These are phyloP conservation scores for Acleris sparsana DNA, from an alignment of 2,888 invertebrate species.

Conservation along the genomic window DNA sequence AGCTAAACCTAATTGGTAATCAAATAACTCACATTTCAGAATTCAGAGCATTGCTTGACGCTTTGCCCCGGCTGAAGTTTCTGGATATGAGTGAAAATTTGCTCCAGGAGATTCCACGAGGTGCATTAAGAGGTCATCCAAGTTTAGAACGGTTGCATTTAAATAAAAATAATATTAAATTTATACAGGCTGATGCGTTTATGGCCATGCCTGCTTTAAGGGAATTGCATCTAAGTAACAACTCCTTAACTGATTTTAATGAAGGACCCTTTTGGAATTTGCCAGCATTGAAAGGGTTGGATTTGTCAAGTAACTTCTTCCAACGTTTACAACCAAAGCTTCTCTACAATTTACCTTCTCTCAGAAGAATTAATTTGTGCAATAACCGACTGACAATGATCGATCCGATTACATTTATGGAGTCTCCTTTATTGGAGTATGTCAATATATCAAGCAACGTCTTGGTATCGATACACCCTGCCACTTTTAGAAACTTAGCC, in stretches of 20 bases:
- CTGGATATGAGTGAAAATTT: constrained; percentile 91
- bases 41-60: constrained; percentile 88
- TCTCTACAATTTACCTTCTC: constrained; percentile 89
- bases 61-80: constrained; percentile 89
- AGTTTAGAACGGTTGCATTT: constrained; percentile 91
- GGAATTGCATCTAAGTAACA: constrained; percentile 92
- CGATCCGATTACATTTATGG: constrained; percentile 89
- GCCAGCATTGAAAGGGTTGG: constrained; percentile 92
- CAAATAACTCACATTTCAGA: constrained; percentile 90
- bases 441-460: constrained; percentile 91
- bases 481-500: constrained; percentile 89
- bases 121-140: constrained; percentile 90
- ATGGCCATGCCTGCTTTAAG: constrained; percentile 92
- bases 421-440: constrained; percentile 89
- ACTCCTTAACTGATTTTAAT: constrained; percentile 89
- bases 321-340: constrained; percentile 87
- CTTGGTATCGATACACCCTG: constrained; percentile 87
- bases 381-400: constrained; percentile 88
- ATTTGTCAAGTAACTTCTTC: constrained; percentile 90
- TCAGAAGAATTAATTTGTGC: constrained; percentile 90
- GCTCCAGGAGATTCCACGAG: constrained; percentile 89
- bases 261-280: constrained; percentile 93
- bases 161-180: constrained; percentile 89
- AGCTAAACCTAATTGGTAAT: constrained; percentile 89
- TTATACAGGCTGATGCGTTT: constrained; percentile 91